These are phyloP conservation scores for Sitta europaea DNA, from an alignment of 2,113 vertebrate genomes.

Conservation along the genomic window DNA sequence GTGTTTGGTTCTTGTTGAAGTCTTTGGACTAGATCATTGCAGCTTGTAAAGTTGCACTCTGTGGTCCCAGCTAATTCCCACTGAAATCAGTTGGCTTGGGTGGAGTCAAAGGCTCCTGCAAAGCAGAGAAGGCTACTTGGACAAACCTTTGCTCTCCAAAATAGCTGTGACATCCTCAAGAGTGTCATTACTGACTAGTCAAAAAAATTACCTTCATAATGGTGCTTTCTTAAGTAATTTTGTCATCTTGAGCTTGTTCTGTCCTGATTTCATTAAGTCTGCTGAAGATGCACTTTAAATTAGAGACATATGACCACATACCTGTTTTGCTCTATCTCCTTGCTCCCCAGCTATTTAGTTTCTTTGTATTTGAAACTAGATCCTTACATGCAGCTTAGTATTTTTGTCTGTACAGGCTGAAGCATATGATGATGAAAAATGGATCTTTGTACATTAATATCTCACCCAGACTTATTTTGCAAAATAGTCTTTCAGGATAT, in stretches of 20 bases:
- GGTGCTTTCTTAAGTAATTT: not conserved
- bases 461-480: not conserved
- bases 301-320: not conserved
- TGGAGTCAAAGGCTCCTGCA: not conserved
- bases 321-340: not conserved
- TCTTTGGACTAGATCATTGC: not conserved
- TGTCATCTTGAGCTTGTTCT: not conserved
- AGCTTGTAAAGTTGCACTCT: not conserved
- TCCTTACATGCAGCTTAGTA: not conserved
- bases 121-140: not conserved
- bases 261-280: not conserved
- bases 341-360: not conserved
- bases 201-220: not conserved
- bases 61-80: not conserved
- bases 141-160: not conserved
- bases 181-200: not conserved
- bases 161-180: not conserved
- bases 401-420: not conserved
- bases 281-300: not conserved
- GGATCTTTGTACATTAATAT: not conserved
- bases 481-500: not conserved
- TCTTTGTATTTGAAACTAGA: not conserved
- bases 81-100: not conserved
- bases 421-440: not conserved
- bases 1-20: not conserved